These are phyloP conservation scores for Gonatopus flavifemur DNA, from an alignment of 1,140 invertebrate species.

Conservation along the genomic window DNA sequence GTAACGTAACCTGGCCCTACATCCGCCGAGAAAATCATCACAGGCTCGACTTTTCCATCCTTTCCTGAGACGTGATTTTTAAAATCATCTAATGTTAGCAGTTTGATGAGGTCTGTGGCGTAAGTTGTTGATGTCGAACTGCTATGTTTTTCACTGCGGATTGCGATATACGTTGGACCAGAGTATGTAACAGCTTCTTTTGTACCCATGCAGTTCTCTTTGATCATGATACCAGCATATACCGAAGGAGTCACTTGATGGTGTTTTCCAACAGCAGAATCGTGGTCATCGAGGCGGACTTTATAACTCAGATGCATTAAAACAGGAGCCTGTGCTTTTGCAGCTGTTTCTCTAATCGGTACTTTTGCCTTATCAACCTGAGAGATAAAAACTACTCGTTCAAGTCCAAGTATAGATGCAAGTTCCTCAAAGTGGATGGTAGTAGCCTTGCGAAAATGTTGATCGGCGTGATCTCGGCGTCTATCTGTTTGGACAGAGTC, in stretches of 20 bases:
- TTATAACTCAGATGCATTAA: constrained; percentile 51
- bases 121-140: constrained; percentile 43
- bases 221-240: too few species aligned
- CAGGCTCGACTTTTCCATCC: constrained; percentile 39
- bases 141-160: constrained; percentile 40
- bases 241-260: constrained; percentile 45
- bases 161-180: too few species aligned
- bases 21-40: constrained; percentile 45
- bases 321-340: too few species aligned
- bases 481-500: constrained; percentile 8
- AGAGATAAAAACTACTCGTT: constrained; percentile 31
- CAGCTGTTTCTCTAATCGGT: constrained; percentile 22
- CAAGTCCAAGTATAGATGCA: constrained; percentile 16
- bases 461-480: too few species aligned
- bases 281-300: constrained; percentile 37
- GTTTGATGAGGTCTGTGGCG: constrained; percentile 37
- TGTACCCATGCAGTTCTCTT: too few species aligned
- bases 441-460: constrained; percentile 1
- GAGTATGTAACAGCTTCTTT: too few species aligned
- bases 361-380: constrained; percentile 36
- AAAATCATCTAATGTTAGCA: constrained; percentile 28
- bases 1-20: constrained; percentile 46
- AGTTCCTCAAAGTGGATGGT: constrained; percentile 3
- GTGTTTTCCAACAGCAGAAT: too few species aligned
- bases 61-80: constrained; percentile 14